These are phyloP conservation scores for Percina caprodes DNA, from an alignment of 2,113 vertebrate genomes.

Conservation along the genomic window DNA sequence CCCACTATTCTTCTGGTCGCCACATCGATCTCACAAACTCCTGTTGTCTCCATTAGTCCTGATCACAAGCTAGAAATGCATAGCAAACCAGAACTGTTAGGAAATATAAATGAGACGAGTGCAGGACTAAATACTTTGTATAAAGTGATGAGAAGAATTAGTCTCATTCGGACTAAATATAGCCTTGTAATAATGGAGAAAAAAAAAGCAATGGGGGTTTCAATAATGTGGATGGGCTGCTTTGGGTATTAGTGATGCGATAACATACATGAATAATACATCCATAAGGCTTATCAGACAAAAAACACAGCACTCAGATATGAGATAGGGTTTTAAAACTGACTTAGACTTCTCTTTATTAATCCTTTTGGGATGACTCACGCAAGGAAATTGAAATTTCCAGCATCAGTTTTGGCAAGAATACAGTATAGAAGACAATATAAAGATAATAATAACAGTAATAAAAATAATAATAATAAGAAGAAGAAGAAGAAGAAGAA, in stretches of 20 bases:
- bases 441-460: background rate
- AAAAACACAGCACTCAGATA: background rate
- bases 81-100: background rate
- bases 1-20: conserved; percentile 80
- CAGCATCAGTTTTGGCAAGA: no score
- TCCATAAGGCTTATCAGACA: background rate
- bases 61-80: conserved; percentile 52
- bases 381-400: no score
- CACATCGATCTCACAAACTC: conserved; percentile 83
- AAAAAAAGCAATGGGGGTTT: background rate
- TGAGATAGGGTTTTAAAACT: no score
- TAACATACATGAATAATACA: background rate
- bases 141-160: background rate
- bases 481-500: no score
- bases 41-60: conserved; percentile 85
- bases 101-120: background rate
- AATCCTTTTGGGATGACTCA: no score
- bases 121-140: background rate
- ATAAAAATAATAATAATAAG: no score
- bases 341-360: no score
- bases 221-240: background rate
- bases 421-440: no score
- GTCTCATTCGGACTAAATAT: background rate
- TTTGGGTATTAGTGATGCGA: background rate
- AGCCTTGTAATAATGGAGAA: no score